phyloP scores from a whole-genome alignment of 2,888 invertebrate genomes.

The Heliothis peltigera region DNA sequence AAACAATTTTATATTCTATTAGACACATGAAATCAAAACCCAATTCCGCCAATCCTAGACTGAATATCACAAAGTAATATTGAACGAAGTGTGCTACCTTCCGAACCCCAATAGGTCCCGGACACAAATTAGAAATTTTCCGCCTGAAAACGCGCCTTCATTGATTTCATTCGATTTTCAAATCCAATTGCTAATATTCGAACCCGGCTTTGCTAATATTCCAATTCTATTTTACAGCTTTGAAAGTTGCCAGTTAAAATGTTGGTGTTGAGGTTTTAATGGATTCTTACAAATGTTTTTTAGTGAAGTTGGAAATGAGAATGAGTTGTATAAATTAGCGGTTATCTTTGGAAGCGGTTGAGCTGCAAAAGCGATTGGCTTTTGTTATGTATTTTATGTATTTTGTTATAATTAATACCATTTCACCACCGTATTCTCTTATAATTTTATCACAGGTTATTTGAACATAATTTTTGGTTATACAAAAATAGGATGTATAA shows the following conservation, averaged over 20 bases:
- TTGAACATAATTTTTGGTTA: too few relatives aligned
- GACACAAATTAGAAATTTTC: slow-evolving; percentile 77
- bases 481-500: too few relatives aligned
- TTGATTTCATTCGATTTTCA: slow-evolving; percentile 66
- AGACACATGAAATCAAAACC: neutral
- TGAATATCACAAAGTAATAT: slow-evolving; percentile 52
- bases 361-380: slow-evolving; percentile 1
- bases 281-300: slow-evolving; percentile 14
- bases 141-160: slow-evolving; percentile 66
- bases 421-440: too few relatives aligned
- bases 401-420: too few relatives aligned
- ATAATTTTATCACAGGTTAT: too few relatives aligned
- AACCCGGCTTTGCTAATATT: slow-evolving; percentile 61
- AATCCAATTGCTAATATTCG: slow-evolving; percentile 63
- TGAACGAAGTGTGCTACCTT: slow-evolving; percentile 41
- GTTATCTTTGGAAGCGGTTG: slow-evolving; percentile 15
- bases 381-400: too few relatives aligned
- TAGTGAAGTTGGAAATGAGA: slow-evolving; percentile 19
- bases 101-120: slow-evolving; percentile 62
- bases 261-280: slow-evolving; percentile 27
- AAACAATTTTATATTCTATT: slow-evolving; percentile 1
- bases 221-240: slow-evolving; percentile 45
- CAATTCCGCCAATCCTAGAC: neutral
- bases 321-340: slow-evolving; percentile 20
- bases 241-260: slow-evolving; percentile 29